Conservation (phyloP, 2,888 invertebrate species). For the Diarsia mendica region DNA sequence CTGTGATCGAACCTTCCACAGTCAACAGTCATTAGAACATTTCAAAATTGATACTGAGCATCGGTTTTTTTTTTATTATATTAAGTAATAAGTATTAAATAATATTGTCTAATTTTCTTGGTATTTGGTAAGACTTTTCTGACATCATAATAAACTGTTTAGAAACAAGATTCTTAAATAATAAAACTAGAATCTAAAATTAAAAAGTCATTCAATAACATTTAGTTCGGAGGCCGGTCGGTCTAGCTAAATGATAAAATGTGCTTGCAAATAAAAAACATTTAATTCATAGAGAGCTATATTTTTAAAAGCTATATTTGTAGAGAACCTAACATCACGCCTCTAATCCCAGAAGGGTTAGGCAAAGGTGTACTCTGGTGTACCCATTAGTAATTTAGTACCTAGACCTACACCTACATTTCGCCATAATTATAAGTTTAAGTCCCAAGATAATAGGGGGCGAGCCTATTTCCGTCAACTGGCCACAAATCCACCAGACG, state of each 20-base stretch:
- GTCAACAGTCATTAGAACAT: no score
- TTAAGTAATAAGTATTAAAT: no score
- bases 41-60: background rate
- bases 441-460: no score
- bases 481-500: no score
- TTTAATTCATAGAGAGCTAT: background rate
- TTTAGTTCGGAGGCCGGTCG: background rate
- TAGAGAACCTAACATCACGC: background rate
- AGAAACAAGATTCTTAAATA: constrained; percentile 21
- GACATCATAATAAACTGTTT: background rate
- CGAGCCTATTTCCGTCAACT: no score
- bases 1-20: no score
- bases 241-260: background rate
- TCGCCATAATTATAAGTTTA: no score
- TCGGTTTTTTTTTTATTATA: background rate
- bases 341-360: no score
- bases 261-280: background rate
- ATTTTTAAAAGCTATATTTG: no score
- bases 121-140: background rate
- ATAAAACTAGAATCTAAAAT: background rate
- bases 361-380: no score
- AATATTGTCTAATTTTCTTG: background rate
- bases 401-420: no score
- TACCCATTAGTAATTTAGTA: no score
- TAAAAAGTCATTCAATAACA: constrained; percentile 1